Evolutionary conservation across 2,113 vertebrate species (phyloP).

Genomic region (Eira barbara): DNA sequence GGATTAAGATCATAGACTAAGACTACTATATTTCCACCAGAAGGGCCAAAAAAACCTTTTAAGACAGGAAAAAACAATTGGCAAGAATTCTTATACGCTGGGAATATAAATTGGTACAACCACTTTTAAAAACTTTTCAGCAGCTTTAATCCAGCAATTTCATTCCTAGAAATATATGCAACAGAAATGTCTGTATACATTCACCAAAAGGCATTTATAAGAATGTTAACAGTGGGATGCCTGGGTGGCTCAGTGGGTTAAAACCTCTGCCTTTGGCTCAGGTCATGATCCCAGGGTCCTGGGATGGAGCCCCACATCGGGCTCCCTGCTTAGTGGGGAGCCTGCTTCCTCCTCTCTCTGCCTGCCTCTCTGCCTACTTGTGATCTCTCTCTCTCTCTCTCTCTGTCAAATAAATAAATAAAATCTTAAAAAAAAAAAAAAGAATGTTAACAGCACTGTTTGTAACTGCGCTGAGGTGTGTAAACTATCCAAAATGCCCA

Average conservation of each 20-base stretch:
- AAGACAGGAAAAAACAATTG: conserved; percentile 7
- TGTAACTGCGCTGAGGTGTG: not conserved
- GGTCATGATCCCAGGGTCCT: no score
- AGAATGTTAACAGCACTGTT: not conserved
- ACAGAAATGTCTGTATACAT: not conserved
- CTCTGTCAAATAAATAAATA: no score
- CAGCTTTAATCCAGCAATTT: not conserved
- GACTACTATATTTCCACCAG: not conserved
- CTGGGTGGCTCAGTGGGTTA: no score
- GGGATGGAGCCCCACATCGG: no score
- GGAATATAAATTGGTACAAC: not conserved
- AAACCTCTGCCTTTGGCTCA: no score
- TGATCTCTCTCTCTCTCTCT: no score
- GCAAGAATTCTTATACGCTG: not conserved
- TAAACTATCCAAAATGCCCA: conserved; percentile 14
- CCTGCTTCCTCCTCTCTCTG: no score
- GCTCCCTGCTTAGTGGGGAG: no score
- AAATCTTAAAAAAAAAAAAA: not conserved
- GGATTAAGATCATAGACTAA: not conserved
- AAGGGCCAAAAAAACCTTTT: not conserved
- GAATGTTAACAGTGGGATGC: not conserved
- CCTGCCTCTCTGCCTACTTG: no score
- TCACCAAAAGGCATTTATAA: not conserved
- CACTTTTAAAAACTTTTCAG: conserved; percentile 3
- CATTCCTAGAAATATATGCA: conserved; percentile 21